These are phyloP conservation scores for Darevskia mixta DNA, from an alignment of 2,797 vertebrate genomes.

Conservation along the genomic window DNA sequence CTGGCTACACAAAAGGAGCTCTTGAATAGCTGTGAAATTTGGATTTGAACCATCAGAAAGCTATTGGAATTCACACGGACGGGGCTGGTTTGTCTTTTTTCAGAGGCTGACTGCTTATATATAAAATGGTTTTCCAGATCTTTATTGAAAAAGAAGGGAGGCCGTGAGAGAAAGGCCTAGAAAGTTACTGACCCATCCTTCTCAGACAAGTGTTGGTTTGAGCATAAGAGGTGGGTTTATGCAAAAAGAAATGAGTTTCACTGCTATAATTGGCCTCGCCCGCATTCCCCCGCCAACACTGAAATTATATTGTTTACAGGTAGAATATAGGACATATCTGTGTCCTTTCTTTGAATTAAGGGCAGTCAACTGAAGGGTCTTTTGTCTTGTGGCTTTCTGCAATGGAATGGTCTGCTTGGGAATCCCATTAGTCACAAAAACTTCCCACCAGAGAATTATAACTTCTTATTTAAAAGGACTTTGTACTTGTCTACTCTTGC, in stretches of 20 bases:
- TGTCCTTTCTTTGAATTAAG: not conserved
- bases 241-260: not conserved
- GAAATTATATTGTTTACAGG: not conserved
- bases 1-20: slow-evolving; percentile 78
- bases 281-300: too few species aligned
- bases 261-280: not conserved
- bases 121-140: slow-evolving; percentile 52
- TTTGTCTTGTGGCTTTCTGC: too few species aligned
- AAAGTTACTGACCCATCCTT: slow-evolving; percentile 58
- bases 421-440: too few species aligned
- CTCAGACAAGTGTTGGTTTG: not conserved
- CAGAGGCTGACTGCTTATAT: slow-evolving; percentile 58
- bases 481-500: not conserved
- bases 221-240: not conserved
- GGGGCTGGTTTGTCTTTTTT: slow-evolving; percentile 72
- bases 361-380: not conserved
- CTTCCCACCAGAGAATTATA: too few species aligned
- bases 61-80: slow-evolving; percentile 75
- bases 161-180: not conserved
- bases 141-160: slow-evolving; percentile 41
- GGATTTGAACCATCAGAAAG: slow-evolving; percentile 80
- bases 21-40: slow-evolving; percentile 81
- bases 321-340: not conserved
- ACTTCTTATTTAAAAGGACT: not conserved
- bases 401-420: not conserved